Evolutionary conservation across 2,888 invertebrate genomes (phyloP), one percentile per base, ranked within the genome.

Genomic region (Pyrocoelia pectoralis): DNA sequence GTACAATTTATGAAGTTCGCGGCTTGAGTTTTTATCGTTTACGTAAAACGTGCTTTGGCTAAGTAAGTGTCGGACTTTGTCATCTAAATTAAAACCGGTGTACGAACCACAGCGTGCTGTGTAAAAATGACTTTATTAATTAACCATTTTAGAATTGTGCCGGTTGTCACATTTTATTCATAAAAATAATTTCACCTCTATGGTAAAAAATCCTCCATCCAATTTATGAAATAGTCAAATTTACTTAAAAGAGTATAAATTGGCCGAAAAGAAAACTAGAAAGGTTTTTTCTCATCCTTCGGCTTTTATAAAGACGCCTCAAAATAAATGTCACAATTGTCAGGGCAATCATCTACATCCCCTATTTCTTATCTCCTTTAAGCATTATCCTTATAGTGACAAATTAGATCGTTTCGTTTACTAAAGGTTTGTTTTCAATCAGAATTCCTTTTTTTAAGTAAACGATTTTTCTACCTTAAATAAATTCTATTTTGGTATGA

Each of bases 361-460:
- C 24, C 33, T 40, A 17, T 59, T 41, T 43, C 51, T 58, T 58
- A 58, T 58, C 58, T 52, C 40, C 46, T 29, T 12, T 48, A 56
- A 14, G 28, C 55, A 56, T 52, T 48, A n/a, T 46, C 17, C 46
- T 57, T 59, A 38, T 46, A 33, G 53, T 59, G 53, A 59, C 53
- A 59, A 59, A 59, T 59, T 59, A 46, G 52, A 29, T 46, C 53
- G 53, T 48, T 59, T 53, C 28, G 33, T 52, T 59, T 53, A n/a
- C 14, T 33, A 53, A 48, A 48, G 59, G 38, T 51, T 59, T 53
- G 53, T 59, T 52, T 59, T 53, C 48, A 53, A 59, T 59, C 43
- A 59, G 59, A 59, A 17, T 46, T 43, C 15, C 17, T 46, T 15
- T 18, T n/a, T n/a, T 46, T 46, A 33, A 33, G 33, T 10, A 33